phyloP scores from a whole-genome alignment of 2,888 invertebrate species.

The Hymenopus coronatus region DNA sequence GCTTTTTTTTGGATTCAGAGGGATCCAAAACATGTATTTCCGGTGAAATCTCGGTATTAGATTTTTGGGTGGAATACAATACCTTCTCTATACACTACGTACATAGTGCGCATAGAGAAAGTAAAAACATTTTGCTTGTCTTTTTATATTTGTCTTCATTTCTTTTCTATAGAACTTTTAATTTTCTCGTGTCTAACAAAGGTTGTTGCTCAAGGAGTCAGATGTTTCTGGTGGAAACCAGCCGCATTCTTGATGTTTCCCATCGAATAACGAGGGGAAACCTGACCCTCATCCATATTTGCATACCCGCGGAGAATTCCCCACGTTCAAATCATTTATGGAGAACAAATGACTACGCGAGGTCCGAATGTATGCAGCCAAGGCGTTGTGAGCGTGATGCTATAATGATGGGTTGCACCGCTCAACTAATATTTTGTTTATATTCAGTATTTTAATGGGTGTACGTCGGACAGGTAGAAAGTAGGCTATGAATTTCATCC shows the following conservation, averaged over 20 bases:
- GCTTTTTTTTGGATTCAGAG: too few relatives aligned
- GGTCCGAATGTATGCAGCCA: neutral
- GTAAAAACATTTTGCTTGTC: too few relatives aligned
- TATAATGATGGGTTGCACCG: neutral
- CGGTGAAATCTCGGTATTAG: too few relatives aligned
- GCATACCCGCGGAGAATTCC: neutral
- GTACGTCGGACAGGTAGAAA: neutral
- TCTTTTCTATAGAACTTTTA: too few relatives aligned
- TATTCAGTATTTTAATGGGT: neutral
- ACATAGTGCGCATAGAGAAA: too few relatives aligned
- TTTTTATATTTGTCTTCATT: too few relatives aligned
- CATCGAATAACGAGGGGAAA: neutral
- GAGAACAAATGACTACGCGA: neutral
- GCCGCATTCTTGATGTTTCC: neutral
- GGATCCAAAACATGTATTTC: too few relatives aligned
- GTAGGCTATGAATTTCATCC: neutral
- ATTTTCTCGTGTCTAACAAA: too few relatives aligned
- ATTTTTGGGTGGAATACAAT: too few relatives aligned
- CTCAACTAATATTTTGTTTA: neutral
- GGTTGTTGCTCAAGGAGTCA: too few relatives aligned
- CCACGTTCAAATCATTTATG: neutral
- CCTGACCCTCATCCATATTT: neutral
- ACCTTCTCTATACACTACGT: too few relatives aligned
- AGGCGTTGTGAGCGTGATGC: neutral
- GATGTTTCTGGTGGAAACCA: neutral